Evolutionary conservation across 1,140 invertebrate genomes (phyloP).

Genomic region (Cotesia glomerata): DNA sequence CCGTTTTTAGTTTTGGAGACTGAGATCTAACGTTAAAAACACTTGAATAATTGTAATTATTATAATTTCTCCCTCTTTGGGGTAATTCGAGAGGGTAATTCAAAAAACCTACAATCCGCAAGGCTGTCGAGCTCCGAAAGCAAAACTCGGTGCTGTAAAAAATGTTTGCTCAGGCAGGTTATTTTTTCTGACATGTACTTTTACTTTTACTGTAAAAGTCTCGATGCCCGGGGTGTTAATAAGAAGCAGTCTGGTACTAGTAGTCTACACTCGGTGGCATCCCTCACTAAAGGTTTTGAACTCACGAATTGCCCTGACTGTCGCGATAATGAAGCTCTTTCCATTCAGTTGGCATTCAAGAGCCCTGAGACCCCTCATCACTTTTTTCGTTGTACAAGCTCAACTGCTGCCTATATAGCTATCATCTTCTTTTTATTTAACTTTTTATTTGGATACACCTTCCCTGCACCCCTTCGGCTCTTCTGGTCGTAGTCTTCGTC

Average conservation of each 20-base stretch:
- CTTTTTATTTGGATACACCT: background rate
- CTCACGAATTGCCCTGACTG: constrained; percentile 21
- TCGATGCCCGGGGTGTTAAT: constrained; percentile 15
- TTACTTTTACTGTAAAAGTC: background rate
- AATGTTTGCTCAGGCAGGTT: no score
- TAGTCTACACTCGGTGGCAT: background rate
- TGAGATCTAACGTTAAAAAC: no score
- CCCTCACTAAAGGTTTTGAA: constrained; percentile 12
- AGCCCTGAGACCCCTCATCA: background rate
- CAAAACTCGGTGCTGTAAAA: no score
- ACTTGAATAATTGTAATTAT: no score
- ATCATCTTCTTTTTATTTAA: background rate
- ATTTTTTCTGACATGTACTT: no score
- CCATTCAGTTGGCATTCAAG: constrained; percentile 25
- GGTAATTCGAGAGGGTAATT: no score
- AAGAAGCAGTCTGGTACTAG: background rate
- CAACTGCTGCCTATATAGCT: background rate
- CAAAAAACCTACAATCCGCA: no score
- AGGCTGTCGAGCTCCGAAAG: no score
- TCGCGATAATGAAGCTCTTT: constrained; percentile 30
- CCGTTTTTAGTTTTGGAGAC: no score
- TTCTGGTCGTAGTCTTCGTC: no score
- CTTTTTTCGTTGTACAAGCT: constrained; percentile 13
- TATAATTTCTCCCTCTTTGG: no score
- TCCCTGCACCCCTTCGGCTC: background rate